Evolutionary conservation across 2,888 invertebrate species (phyloP).

Genomic region (Keiferia lycopersicella): DNA sequence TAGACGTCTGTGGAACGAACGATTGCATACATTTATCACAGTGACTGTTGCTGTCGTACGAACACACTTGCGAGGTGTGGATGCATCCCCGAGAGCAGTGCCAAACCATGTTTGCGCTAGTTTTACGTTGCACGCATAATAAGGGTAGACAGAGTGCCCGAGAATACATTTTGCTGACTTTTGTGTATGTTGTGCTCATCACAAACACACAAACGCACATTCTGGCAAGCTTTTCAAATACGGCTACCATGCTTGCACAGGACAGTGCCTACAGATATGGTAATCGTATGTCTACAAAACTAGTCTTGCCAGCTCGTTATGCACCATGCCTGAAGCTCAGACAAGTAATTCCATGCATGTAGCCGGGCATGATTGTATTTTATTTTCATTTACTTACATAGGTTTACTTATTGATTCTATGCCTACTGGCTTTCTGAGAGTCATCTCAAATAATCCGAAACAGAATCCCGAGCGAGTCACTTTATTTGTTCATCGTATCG

Average conservation of each 20-base stretch:
- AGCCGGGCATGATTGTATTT: background rate
- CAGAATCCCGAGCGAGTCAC: background rate
- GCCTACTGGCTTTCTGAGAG: background rate
- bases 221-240: background rate
- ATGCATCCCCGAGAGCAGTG: background rate
- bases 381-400: too few relatives aligned
- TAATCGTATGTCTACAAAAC: background rate
- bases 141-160: background rate
- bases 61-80: background rate
- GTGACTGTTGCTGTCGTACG: slow-evolving; percentile 3
- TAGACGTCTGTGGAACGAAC: background rate
- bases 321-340: background rate
- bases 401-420: background rate
- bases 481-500: slow-evolving; percentile 12
- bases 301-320: background rate
- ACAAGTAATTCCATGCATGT: background rate
- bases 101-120: background rate
- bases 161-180: background rate
- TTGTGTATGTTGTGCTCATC: background rate
- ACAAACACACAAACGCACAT: too few relatives aligned
- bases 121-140: background rate
- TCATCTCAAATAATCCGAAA: background rate
- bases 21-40: slow-evolving; percentile 8
- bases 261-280: background rate
- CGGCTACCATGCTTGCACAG: background rate